phyloP scores from a whole-genome alignment of 2,888 invertebrate species.

The Mythimna vitellina region DNA sequence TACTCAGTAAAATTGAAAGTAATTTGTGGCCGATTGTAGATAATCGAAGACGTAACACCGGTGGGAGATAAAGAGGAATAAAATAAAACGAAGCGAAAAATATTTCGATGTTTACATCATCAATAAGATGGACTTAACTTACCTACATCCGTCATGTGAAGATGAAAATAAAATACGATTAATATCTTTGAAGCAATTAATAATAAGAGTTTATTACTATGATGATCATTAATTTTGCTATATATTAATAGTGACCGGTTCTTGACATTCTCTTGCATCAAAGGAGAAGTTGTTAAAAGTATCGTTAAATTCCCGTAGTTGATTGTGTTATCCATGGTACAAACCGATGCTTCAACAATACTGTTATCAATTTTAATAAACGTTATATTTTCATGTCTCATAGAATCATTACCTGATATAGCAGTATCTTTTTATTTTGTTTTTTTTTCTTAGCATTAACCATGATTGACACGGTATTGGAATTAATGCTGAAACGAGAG shows the following conservation, averaged over 20 bases:
- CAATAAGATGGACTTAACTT: constrained; percentile 6
- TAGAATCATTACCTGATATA: not conserved
- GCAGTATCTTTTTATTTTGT: not conserved
- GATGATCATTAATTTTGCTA: constrained; percentile 26
- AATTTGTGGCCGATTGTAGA: constrained; percentile 4
- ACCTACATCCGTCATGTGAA: not conserved
- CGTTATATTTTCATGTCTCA: constrained; percentile 1
- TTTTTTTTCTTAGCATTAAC: not conserved
- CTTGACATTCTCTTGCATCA: constrained; percentile 18
- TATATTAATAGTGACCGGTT: constrained; percentile 18
- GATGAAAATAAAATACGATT: constrained; percentile 12
- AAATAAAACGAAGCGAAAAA: not conserved
- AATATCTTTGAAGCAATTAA: constrained; percentile 7
- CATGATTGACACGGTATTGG: not conserved
- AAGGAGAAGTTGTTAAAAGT: not conserved
- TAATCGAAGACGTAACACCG: constrained; percentile 16
- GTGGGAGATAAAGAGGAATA: not conserved
- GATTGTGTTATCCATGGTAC: not conserved
- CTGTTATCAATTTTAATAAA: constrained; percentile 1
- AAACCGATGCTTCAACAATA: constrained; percentile 2
- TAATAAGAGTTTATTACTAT: constrained; percentile 25
- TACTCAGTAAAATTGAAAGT: constrained; percentile 51
- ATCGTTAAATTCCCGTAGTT: constrained; percentile 19
- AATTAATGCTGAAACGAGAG: not conserved
- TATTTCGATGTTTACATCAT: constrained; percentile 2